phyloP scores from a whole-genome alignment of 2,113 vertebrate genomes.

The Esox niger region DNA sequence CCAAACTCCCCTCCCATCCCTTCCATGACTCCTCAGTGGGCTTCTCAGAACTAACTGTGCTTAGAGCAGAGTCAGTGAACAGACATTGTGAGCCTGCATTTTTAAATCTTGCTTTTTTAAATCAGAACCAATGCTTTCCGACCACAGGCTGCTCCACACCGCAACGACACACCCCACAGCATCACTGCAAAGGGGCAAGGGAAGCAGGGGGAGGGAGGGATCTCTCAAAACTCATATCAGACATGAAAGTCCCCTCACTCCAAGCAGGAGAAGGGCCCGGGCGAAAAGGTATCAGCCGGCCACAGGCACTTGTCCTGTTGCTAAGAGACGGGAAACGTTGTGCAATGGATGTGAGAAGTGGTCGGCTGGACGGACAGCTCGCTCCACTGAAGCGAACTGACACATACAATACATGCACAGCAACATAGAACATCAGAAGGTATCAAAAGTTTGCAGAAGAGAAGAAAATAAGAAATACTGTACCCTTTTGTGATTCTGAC shows the following conservation, averaged over 20 bases:
- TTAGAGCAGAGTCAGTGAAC: constrained; percentile 60
- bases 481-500: too few species aligned
- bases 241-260: constrained; percentile 70
- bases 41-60: constrained; percentile 55
- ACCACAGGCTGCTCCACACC: constrained; percentile 56
- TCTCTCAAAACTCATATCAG: constrained; percentile 57
- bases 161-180: constrained; percentile 57
- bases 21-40: constrained; percentile 34
- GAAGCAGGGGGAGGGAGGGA: constrained; percentile 20
- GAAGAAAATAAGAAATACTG: background rate
- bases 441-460: background rate
- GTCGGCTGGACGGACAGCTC: constrained; percentile 42
- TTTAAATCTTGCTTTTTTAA: constrained; percentile 64
- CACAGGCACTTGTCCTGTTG: constrained; percentile 60
- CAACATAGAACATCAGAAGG: constrained; percentile 41
- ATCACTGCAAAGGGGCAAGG: constrained; percentile 8
- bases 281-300: constrained; percentile 67
- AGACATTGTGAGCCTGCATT: constrained; percentile 62
- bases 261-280: constrained; percentile 57
- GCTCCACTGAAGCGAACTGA: constrained; percentile 55
- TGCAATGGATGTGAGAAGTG: constrained; percentile 40
- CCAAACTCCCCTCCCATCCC: constrained; percentile 5
- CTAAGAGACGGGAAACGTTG: constrained; percentile 65
- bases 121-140: constrained; percentile 66
- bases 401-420: constrained; percentile 37